These are phyloP conservation scores for Drosophila pseudoananassae DNA, from an alignment of 1,140 invertebrate species.

Conservation along the genomic window DNA sequence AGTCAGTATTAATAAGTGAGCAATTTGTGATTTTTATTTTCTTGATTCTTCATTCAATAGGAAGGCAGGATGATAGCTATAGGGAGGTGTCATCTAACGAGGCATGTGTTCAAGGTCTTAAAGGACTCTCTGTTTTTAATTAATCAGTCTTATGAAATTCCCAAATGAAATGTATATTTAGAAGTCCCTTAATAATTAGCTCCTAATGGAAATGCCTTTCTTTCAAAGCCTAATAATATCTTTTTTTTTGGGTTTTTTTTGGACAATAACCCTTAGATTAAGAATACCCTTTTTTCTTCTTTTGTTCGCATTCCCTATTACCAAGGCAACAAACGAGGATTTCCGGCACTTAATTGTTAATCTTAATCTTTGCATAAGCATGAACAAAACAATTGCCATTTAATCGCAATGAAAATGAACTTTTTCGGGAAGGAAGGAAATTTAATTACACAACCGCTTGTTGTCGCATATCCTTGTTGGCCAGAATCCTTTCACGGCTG, in stretches of 20 bases:
- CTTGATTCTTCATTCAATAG: slow-evolving; percentile 3
- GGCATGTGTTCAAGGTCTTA: no score
- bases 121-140: no score
- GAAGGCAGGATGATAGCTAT: neutral
- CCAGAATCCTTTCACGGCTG: neutral
- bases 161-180: no score
- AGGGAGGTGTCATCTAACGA: no score
- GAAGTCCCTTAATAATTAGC: neutral
- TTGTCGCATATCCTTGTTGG: slow-evolving; percentile 9
- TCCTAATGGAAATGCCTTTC: neutral
- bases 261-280: no score
- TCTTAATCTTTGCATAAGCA: slow-evolving; percentile 27
- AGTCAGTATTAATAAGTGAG: slow-evolving; percentile 42
- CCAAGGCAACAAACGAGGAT: slow-evolving; percentile 37
- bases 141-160: neutral
- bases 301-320: slow-evolving; percentile 8
- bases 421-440: slow-evolving; percentile 34
- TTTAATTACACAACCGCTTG: slow-evolving; percentile 51
- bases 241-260: neutral
- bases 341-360: slow-evolving; percentile 42
- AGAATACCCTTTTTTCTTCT: neutral
- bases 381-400: slow-evolving; percentile 60
- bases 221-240: neutral
- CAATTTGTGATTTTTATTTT: slow-evolving; percentile 31
- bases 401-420: slow-evolving; percentile 54